Evolutionary conservation across 2,797 vertebrate genomes (phyloP), one percentile per base, ranked within the genome.

Genomic region (Forpus xanthops): DNA sequence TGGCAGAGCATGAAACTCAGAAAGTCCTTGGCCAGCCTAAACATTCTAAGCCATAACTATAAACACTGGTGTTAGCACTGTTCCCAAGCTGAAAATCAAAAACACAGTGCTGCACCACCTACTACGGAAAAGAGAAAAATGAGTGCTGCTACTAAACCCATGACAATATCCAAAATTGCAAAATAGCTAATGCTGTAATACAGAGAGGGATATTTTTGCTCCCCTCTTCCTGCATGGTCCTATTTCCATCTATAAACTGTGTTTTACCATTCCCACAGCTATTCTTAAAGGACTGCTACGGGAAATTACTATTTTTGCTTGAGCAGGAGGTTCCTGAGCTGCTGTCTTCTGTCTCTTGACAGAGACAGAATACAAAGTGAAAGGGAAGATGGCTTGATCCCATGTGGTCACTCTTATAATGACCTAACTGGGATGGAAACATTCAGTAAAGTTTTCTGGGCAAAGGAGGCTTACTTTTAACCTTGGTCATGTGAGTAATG

Each of bases 401-500:
- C 20, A 14, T 27, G 14, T 41, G 20, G 7, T 24, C 31, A 25
- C 68, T 81, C 56, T 67, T 76, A 30, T 4, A 86, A 70, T 9
- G 9, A 58, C 20, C 25, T 35, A 60, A 62, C 23, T 35, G 89
- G 14, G 8, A 33, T 85, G 37, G 17, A 61, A 80, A 79, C 6
- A 53, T 20, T 89, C 28, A 65, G 12, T 60, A 73, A 77, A 67
- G 9, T 5, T 20, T 56, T 52, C 31, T 33, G 37, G 7, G 25
- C 31, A 62, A 65, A 79, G 20, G 5, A 87, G 18, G 20, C 33
- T 83, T 47, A 10, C 5, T 61, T 94, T 79, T 60, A 52, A 60
- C 39, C 12, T 44, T 12, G 6, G 4, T 47, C 24, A 23, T 9
- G 8, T 0, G 0, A 76, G 6, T 12, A 9, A 25, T 58, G 39